These are phyloP conservation scores for Apodemus speciosus DNA, from an alignment of 2,113 vertebrate genomes.

Conservation along the genomic window DNA sequence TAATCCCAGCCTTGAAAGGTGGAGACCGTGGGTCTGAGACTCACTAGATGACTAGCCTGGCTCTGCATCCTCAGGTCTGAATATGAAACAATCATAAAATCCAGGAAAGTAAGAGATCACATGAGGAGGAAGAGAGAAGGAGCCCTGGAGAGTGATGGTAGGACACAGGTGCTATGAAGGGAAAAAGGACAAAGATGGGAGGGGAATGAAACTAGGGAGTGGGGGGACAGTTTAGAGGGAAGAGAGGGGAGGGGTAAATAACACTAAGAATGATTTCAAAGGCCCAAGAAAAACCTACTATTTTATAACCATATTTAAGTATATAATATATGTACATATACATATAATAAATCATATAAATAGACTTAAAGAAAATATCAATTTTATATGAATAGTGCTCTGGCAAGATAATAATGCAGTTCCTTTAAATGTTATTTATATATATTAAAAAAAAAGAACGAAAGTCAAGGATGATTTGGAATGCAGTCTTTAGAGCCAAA, in stretches of 20 bases:
- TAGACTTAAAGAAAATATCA: background rate
- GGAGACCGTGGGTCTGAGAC: background rate
- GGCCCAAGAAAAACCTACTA: background rate
- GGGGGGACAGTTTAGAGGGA: too few relatives aligned
- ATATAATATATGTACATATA: background rate
- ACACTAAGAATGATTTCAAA: background rate
- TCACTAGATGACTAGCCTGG: too few relatives aligned
- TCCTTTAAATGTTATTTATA: slow-evolving; percentile 15
- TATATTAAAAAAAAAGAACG: background rate
- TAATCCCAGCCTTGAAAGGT: background rate
- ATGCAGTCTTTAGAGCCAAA: background rate
- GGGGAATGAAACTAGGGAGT: background rate
- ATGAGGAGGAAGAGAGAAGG: background rate
- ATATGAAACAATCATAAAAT: background rate
- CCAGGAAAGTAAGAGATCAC: background rate
- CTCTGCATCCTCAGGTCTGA: background rate
- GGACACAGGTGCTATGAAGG: background rate
- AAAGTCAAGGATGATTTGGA: background rate
- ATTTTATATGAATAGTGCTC: slow-evolving; percentile 6
- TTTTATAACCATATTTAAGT: background rate
- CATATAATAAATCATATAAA: background rate
- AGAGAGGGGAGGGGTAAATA: background rate
- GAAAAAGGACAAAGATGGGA: background rate
- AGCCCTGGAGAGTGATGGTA: background rate
- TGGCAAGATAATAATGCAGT: background rate